Percentiles rank a stretch among this genome's conserved stretches.
phyloP scores from a whole-genome alignment of 2,888 invertebrate genomes.

The Leptinotarsa tumamoca region DNA sequence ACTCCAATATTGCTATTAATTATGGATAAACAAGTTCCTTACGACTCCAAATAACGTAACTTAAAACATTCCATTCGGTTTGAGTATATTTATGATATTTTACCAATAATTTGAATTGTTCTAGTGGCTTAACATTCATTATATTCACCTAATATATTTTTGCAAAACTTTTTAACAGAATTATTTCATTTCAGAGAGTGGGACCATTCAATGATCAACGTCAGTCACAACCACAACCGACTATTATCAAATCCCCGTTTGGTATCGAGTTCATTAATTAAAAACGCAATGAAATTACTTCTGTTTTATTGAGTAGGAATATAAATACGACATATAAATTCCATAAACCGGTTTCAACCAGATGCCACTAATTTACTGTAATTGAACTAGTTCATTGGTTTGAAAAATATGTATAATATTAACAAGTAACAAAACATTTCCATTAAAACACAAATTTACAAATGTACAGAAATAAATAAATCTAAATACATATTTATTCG shows the following conservation, averaged over 20 bases:
- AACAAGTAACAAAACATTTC: slow-evolving; percentile 5
- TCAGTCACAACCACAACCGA: slow-evolving; percentile 26
- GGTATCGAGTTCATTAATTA: slow-evolving; percentile 56
- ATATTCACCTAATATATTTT: not conserved
- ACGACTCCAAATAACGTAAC: too few species aligned
- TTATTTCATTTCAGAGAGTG: slow-evolving; percentile 43
- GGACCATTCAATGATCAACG: slow-evolving; percentile 24
- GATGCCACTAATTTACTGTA: not conserved
- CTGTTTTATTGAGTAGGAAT: slow-evolving; percentile 3
- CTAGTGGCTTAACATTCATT: too few species aligned
- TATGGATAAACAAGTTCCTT: too few species aligned
- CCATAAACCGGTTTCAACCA: not conserved
- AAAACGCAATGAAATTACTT: slow-evolving; percentile 1
- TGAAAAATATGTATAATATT: not conserved
- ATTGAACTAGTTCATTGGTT: slow-evolving; percentile 1
- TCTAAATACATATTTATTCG: not conserved
- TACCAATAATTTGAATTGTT: too few species aligned
- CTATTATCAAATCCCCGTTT: slow-evolving; percentile 51
- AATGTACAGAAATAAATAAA: slow-evolving; percentile 18
- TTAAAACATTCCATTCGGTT: too few species aligned
- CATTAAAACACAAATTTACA: slow-evolving; percentile 15
- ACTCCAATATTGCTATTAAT: too few species aligned
- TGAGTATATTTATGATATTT: too few species aligned
- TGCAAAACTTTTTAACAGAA: too few species aligned
- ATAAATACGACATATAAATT: slow-evolving; percentile 10